Percentiles rank a stretch among this genome's conserved stretches.
phyloP scores from a whole-genome alignment of 2,113 vertebrate species.

The Pelobates fuscus region DNA sequence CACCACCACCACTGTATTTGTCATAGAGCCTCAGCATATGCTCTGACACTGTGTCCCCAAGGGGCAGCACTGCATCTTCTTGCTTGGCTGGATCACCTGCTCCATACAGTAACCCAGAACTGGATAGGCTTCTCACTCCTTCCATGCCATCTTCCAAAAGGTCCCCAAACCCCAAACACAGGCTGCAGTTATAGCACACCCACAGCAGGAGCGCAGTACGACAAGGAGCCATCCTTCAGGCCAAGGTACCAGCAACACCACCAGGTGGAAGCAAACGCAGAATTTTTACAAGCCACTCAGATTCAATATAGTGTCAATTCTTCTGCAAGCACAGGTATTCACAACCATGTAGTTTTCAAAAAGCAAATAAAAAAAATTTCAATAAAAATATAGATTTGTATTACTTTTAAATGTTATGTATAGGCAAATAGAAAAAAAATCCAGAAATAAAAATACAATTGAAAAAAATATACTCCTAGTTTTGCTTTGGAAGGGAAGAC shows the following conservation, averaged over 20 bases:
- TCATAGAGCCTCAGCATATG: constrained; percentile 91
- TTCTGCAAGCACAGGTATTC: background rate
- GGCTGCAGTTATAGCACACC: constrained; percentile 69
- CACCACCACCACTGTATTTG: constrained; percentile 72
- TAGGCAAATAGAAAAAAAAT: no score
- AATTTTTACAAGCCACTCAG: no score
- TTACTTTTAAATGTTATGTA: no score
- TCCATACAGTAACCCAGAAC: constrained; percentile 45
- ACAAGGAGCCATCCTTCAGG: constrained; percentile 68
- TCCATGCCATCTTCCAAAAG: constrained; percentile 50
- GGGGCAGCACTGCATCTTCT: constrained; percentile 28
- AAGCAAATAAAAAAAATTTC: no score
- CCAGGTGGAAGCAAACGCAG: background rate
- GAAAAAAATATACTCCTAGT: no score
- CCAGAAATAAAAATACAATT: no score
- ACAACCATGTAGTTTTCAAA: background rate
- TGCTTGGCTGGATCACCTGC: constrained; percentile 15
- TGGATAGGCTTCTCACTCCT: constrained; percentile 51
- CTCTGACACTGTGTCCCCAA: constrained; percentile 79
- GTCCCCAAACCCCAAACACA: constrained; percentile 70
- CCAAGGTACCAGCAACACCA: background rate
- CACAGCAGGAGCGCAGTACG: constrained; percentile 67
- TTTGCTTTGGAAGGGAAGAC: background rate
- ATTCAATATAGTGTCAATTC: background rate
- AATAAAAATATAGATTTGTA: no score